phyloP scores from a whole-genome alignment of 2,797 vertebrate genomes.

The Liasis olivaceus region DNA sequence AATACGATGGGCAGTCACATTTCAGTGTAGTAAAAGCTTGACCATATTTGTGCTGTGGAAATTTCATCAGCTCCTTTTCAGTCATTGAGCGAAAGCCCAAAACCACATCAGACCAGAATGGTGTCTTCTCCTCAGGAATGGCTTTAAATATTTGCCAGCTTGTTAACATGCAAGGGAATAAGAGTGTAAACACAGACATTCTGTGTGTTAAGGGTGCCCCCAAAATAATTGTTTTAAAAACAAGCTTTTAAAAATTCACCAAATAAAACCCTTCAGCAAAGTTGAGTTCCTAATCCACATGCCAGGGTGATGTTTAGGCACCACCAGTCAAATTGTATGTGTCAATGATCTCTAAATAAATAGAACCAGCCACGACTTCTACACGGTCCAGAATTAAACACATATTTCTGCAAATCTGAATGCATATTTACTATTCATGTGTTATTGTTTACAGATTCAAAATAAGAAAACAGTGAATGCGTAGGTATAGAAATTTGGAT shows the following conservation, averaged over 20 bases:
- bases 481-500: not conserved
- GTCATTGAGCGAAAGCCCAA: conserved; percentile 87
- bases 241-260: not conserved
- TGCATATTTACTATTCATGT: not conserved
- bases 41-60: conserved; percentile 83
- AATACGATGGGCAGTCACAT: conserved; percentile 85
- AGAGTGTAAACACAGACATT: not conserved
- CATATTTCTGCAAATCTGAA: not conserved
- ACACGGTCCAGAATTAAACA: not conserved
- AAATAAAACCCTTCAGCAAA: not conserved
- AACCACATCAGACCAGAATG: conserved; percentile 88
- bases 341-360: not conserved
- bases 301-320: not conserved
- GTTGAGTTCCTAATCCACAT: not conserved
- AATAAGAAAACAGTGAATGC: not conserved
- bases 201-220: rapidly evolving
- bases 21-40: conserved; percentile 89
- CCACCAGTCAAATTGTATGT: not conserved
- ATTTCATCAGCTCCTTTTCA: conserved; percentile 80
- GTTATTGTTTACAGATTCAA: not conserved
- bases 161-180: conserved; percentile 33
- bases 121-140: conserved; percentile 71
- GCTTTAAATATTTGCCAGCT: conserved; percentile 89
- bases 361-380: not conserved
- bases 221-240: not conserved